These are phyloP conservation scores for Kuschelorhynchus macadamiae DNA, from an alignment of 2,888 invertebrate genomes.

Conservation along the genomic window DNA sequence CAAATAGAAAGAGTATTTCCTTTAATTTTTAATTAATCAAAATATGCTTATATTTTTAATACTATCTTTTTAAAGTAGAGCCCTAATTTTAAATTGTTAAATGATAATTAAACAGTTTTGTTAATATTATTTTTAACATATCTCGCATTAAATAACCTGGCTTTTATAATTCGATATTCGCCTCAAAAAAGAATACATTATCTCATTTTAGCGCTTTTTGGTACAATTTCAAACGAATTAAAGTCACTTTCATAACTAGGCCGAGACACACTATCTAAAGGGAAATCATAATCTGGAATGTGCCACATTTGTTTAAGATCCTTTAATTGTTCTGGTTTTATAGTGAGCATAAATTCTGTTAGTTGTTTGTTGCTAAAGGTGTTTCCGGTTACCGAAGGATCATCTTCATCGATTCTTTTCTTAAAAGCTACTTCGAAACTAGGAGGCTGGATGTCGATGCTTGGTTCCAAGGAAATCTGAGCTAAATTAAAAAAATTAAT, in stretches of 20 bases:
- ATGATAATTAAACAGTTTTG: too few relatives aligned
- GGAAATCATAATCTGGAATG: constrained; percentile 68
- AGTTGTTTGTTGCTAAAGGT: constrained; percentile 45
- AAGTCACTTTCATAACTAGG: constrained; percentile 65
- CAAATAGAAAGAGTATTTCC: too few relatives aligned
- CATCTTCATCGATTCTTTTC: constrained; percentile 32
- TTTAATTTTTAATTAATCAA: too few relatives aligned
- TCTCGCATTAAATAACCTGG: too few relatives aligned
- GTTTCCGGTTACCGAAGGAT: constrained; percentile 38
- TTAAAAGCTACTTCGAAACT: constrained; percentile 20
- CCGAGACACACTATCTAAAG: constrained; percentile 62
- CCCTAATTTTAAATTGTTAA: too few relatives aligned
- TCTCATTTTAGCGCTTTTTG: background rate
- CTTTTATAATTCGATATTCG: too few relatives aligned
- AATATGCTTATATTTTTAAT: too few relatives aligned
- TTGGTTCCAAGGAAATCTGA: constrained; percentile 15
- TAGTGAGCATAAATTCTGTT: constrained; percentile 55
- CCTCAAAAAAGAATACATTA: too few relatives aligned
- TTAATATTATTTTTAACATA: too few relatives aligned
- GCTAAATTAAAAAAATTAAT: too few relatives aligned
- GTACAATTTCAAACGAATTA: constrained; percentile 65
- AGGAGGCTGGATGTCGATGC: constrained; percentile 12
- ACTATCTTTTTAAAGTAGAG: too few relatives aligned
- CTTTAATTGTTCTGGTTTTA: constrained; percentile 60
- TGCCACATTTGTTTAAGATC: constrained; percentile 63